phyloP scores from a whole-genome alignment of 2,888 invertebrate genomes.

The Andrena dorsata region DNA sequence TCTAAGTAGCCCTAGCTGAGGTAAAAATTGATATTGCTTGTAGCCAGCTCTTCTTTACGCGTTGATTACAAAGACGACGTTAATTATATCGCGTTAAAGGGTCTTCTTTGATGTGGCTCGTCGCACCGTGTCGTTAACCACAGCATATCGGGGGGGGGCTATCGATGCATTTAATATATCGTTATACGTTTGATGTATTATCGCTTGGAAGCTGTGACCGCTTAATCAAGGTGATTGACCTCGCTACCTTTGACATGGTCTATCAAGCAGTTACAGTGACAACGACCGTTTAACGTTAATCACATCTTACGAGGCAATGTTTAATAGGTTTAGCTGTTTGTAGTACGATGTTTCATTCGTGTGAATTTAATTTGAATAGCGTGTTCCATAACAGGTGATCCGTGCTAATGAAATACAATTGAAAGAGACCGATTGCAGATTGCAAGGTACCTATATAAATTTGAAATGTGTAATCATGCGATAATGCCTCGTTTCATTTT shows the following conservation, averaged over 20 bases:
- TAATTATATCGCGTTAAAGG: constrained; percentile 61
- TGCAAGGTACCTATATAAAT: too few species aligned
- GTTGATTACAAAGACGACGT: constrained; percentile 42
- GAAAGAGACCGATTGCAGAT: too few species aligned
- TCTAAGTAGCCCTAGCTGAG: background rate
- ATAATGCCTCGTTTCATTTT: too few species aligned
- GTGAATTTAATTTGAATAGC: too few species aligned
- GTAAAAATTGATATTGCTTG: constrained; percentile 15
- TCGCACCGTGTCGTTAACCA: constrained; percentile 46
- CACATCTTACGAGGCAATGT: background rate
- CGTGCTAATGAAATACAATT: too few species aligned
- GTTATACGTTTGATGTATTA: constrained; percentile 57
- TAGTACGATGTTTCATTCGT: too few species aligned
- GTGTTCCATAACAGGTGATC: too few species aligned
- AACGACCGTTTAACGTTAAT: constrained; percentile 42
- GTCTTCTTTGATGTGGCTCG: constrained; percentile 59
- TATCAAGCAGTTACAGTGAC: constrained; percentile 31
- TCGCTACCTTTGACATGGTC: constrained; percentile 55
- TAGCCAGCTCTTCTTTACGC: constrained; percentile 3
- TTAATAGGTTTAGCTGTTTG: background rate
- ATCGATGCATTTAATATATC: constrained; percentile 52
- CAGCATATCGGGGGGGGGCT: constrained; percentile 23
- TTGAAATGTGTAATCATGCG: too few species aligned
- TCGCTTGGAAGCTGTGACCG: constrained; percentile 52
- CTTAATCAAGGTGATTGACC: constrained; percentile 63